Base-by-base conservation (phyloP, 2,797 vertebrate genomes). In the Rhodeus uyekii region DNA sequence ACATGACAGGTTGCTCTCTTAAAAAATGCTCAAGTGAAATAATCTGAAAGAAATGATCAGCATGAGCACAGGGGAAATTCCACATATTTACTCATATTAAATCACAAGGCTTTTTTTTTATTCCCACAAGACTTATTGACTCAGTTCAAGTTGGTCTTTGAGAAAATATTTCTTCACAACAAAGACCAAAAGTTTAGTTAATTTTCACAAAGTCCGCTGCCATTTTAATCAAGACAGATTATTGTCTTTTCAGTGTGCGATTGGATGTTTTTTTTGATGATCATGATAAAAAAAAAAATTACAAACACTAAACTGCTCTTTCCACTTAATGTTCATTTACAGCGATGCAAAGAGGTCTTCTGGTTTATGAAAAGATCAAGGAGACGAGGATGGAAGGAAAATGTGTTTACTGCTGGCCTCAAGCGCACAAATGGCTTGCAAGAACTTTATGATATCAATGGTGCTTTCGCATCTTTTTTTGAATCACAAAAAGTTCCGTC, bases 301-400 rank as follows among this genome's bases (percentile, higher is more conserved):
- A 24, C 29, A 64, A 27, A 48, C 29, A 77, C 50, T 64, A 77
- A 64, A 77, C 29, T 32, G 42, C 42, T 64, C 19, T 27, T 77
- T 65, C 42, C 29, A 50, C 32, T 65, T 27, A 44, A 50, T 64
- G 8, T 48, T 58, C 22, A 64, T 64, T 77, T 64, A 50, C 2
- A 0, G 18, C 38, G 58, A 76, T 32, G 58, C 46, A 63, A 76
- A 77, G 60, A 50, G 22, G 60, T 63, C 24, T 77, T 77, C n/a
- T 29, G 24, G 74, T 60, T 55, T 61, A 60, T 44, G 29, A 76
- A 61, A 76, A 44, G 24, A 61, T 32, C 74, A 61, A 61, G 22
- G 13, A 58, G 72, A 65, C 67, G 44, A 42, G 38, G 22, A 55
- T 38, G 29, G 50, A 29, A 39, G 68, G 34, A 38, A 34, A 38